These are phyloP conservation scores for Eupithecia dodoneata DNA, from an alignment of 2,888 invertebrate genomes.

Conservation along the genomic window DNA sequence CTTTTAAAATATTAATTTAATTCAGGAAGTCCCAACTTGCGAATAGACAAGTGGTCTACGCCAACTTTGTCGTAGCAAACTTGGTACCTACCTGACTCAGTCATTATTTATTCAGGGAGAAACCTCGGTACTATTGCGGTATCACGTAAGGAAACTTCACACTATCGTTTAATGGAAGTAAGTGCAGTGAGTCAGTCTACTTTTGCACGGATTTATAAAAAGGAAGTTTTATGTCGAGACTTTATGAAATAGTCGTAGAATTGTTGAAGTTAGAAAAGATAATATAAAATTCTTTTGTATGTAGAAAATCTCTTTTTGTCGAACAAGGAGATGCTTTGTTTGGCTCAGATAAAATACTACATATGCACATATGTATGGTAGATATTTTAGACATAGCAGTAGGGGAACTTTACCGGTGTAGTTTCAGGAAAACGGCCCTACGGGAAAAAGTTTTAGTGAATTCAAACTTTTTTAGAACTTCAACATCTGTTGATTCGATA, in stretches of 20 bases:
- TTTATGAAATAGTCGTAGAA: conserved; percentile 14
- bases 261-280: conserved; percentile 6
- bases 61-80: conserved; percentile 48
- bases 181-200: conserved; percentile 36
- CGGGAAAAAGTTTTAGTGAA: no score
- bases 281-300: neutral
- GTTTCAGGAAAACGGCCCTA: no score
- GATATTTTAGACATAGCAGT: no score
- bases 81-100: conserved; percentile 45
- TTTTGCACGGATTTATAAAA: conserved; percentile 36
- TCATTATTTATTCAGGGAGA: conserved; percentile 67
- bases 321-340: neutral
- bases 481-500: no score
- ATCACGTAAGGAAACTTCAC: conserved; percentile 60
- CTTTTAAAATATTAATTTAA: conserved; percentile 31
- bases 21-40: conserved; percentile 31
- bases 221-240: conserved; percentile 15
- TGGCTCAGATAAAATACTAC: neutral
- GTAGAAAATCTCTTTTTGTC: neutral
- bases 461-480: no score
- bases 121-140: conserved; percentile 60
- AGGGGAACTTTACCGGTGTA: no score
- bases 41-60: conserved; percentile 39
- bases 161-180: conserved; percentile 58
- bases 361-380: no score